These are phyloP conservation scores for Andrena bucephala DNA, from an alignment of 2,888 invertebrate genomes.

Conservation along the genomic window DNA sequence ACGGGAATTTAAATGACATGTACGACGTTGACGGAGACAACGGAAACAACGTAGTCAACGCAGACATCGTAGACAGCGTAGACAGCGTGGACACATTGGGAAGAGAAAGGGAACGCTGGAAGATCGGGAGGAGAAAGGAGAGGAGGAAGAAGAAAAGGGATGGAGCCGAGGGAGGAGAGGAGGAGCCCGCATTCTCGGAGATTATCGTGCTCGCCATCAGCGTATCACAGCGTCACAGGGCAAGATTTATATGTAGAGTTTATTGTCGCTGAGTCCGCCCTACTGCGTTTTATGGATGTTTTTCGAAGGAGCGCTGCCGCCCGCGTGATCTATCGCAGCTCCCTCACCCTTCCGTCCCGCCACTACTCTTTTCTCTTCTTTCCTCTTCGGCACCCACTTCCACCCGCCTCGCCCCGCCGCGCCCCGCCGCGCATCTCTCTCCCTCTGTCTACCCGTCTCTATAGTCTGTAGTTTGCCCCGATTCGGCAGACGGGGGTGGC, in stretches of 20 bases:
- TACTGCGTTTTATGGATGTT: conserved; percentile 86
- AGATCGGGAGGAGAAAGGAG: conserved; percentile 50
- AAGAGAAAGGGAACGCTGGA: conserved; percentile 29
- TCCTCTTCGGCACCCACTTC: conserved; percentile 47
- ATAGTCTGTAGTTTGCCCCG: conserved; percentile 64
- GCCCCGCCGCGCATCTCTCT: conserved; percentile 45
- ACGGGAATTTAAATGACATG: background rate
- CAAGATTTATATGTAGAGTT: conserved; percentile 85
- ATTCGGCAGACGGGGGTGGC: conserved; percentile 70
- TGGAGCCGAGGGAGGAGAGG: conserved; percentile 71
- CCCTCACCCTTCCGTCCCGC: conserved; percentile 71
- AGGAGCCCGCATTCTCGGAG: conserved; percentile 85
- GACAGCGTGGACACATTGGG: conserved; percentile 23
- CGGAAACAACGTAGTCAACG: background rate
- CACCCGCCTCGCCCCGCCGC: conserved; percentile 44
- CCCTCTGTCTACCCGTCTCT: conserved; percentile 50
- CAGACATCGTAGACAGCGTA: conserved; percentile 23
- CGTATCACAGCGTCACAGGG: conserved; percentile 85
- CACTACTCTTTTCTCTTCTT: conserved; percentile 57
- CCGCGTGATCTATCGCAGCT: conserved; percentile 84
- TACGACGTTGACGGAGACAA: conserved; percentile 23
- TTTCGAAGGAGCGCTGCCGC: conserved; percentile 85
- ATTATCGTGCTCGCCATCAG: conserved; percentile 85
- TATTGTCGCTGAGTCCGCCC: conserved; percentile 85
- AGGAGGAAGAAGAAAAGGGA: conserved; percentile 56